Base-by-base conservation (phyloP, 2,797 vertebrate species). In the Chelonia mydas region DNA sequence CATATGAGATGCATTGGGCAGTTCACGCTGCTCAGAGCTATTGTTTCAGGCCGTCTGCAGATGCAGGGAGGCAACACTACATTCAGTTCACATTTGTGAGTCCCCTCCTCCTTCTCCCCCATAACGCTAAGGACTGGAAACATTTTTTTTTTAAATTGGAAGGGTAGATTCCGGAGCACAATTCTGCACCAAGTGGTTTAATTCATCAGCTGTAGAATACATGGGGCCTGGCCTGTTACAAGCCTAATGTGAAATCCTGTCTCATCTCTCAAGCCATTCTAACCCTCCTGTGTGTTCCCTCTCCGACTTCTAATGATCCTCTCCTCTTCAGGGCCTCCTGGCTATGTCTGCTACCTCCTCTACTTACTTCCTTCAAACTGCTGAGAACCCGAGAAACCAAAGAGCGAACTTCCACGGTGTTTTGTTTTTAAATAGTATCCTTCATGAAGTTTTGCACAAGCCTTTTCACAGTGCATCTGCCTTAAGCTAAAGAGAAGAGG, bases 291-390 rank as follows among this genome's bases (percentile, higher is more conserved):
- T 74, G 28, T 0, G 2, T 90, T 96, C 92, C 84, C 92, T 76
- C 59, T 96, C 59, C 41, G 2, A 8, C 89, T 72, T 72, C 25
- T 72, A 72, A 86, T 93, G 79, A 76, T 94, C 88, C 84, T 94
- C 94, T 95, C 59, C 88, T 89, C 92, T 93, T 95, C 90, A 95
- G 93, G 94, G 91, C 59, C 61, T 95, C 50, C 77, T 84, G 51
- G 33, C 55, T 89, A 79, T 61, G 78, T 96, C 92, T 92, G 61
- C 74, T 96, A 77, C 83, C 95, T 2, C 1, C 84, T 37, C 49
- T 74, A 17, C 59, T 93, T 57, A n/a, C 84, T 92, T 96, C 65
- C 76, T 31, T 84, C 84, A 25, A 93, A 90, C 72, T 94, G 41
- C 53, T 68, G 65, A 93, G 94, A 84, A 86, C 57, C 37, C 77